Base-by-base conservation (phyloP, 2,797 vertebrate species). In the Gymnoscopelus microlampas region DNA sequence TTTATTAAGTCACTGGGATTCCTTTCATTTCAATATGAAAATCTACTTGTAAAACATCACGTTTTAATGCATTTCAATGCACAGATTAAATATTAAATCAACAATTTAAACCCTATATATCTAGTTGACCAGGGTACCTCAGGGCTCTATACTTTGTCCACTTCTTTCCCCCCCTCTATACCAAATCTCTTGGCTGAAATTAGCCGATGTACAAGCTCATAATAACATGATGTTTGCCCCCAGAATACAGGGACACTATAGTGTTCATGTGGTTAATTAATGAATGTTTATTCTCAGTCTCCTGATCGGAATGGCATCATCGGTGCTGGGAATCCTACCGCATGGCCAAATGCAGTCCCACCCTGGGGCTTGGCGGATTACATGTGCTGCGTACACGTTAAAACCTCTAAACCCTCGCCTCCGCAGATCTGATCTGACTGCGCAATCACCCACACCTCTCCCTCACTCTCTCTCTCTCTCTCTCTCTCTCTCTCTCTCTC, bases 371-470 rank as follows among this genome's bases (percentile, higher is more conserved):
- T 1, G 64, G 77, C 39, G 79, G 88, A 91, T 91, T 90, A 90
- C 88, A 87, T 88, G 82, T 80, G 78, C 86, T 78, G 82, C 84
- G 55, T 83, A 78, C 82, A 85, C 72, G 60, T 84, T 85, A 84
- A 84, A 90, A 79, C 87, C 77, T 83, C 82, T 86, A 90, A 91
- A 90, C 73, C 89, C 76, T 81, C 55, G 83, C 82, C 86, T 85
- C 85, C 64, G 57, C 85, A 87, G 81, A 81, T 74, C 82, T 85
- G 76, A 85, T 90, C 84, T 83, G 88, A 87, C 86, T 88, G 85
- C 85, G 84, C 83, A 86, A 81, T 87, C 81, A 80, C 66, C 70
- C 75, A 70, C 61, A 12, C 12, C 29, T 15, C 49, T 2, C 59
- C 6, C 60, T 11, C 47, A 6, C 29, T 5, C 12, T 32, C 19